These are phyloP conservation scores for Marmota monax DNA, from an alignment of 2,113 vertebrate genomes.

Conservation along the genomic window DNA sequence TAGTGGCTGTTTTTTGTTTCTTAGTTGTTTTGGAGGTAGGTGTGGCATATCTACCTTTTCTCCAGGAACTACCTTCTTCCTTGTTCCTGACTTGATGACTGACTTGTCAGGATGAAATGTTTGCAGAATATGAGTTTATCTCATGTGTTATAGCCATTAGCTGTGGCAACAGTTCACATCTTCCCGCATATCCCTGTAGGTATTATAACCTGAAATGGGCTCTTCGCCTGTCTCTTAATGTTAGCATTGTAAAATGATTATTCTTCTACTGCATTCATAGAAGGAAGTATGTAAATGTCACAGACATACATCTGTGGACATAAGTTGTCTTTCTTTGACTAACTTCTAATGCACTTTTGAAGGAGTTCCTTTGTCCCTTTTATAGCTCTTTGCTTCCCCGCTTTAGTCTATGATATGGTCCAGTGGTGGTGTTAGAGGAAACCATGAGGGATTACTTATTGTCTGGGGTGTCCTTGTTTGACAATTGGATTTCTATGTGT, in stretches of 20 bases:
- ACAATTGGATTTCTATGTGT: neutral
- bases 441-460: neutral
- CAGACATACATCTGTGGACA: neutral
- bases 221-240: neutral
- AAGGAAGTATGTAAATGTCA: neutral
- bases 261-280: neutral
- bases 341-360: neutral
- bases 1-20: neutral
- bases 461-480: neutral
- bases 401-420: neutral
- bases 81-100: neutral
- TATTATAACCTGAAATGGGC: neutral
- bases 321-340: neutral
- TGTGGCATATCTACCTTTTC: neutral
- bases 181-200: neutral
- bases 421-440: neutral
- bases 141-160: neutral
- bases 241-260: neutral
- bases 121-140: neutral
- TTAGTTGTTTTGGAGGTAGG: neutral
- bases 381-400: neutral
- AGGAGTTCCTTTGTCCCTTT: neutral
- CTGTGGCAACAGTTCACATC: neutral
- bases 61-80: conserved; percentile 30
- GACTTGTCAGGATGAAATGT: neutral